phyloP scores from a whole-genome alignment of 2,797 vertebrate genomes.

The Odontamblyopus lacepedii region DNA sequence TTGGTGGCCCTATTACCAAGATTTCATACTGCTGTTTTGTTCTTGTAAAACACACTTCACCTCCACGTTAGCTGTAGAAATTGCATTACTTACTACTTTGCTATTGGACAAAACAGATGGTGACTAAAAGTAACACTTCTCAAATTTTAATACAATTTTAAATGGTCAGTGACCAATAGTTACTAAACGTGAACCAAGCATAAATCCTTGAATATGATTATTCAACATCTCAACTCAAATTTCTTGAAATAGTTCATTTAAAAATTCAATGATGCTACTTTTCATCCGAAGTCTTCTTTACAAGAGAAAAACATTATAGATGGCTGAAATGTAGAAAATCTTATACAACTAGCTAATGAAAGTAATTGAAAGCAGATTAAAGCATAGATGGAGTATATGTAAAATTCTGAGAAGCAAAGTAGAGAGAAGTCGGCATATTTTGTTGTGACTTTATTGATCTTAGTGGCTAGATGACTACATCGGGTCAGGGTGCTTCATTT shows the following conservation, averaged over 20 bases:
- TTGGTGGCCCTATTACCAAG: too few species aligned
- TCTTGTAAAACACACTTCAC: too few species aligned
- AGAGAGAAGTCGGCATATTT: slow-evolving; percentile 22
- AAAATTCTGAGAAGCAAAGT: slow-evolving; percentile 2
- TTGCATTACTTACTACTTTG: too few species aligned
- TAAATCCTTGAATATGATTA: neutral
- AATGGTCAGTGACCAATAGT: neutral
- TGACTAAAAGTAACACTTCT: too few species aligned
- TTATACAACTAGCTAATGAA: neutral
- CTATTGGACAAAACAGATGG: neutral
- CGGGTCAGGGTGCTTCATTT: slow-evolving; percentile 30
- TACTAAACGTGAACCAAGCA: neutral
- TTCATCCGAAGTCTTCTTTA: neutral
- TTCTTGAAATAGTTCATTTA: neutral
- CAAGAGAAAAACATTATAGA: neutral
- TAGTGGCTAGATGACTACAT: neutral
- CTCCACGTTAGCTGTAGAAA: too few species aligned
- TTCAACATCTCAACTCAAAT: neutral
- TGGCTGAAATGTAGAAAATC: neutral
- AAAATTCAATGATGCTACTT: neutral
- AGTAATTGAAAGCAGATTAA: neutral
- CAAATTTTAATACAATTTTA: too few species aligned
- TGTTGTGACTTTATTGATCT: slow-evolving; percentile 34
- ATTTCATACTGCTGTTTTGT: too few species aligned
- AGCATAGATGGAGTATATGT: neutral